A percentile compares a stretch with the other conserved stretches of the same genome.
These are phyloP conservation scores for Syngnathus floridae DNA, from an alignment of 2,113 vertebrate species.

Conservation along the genomic window DNA sequence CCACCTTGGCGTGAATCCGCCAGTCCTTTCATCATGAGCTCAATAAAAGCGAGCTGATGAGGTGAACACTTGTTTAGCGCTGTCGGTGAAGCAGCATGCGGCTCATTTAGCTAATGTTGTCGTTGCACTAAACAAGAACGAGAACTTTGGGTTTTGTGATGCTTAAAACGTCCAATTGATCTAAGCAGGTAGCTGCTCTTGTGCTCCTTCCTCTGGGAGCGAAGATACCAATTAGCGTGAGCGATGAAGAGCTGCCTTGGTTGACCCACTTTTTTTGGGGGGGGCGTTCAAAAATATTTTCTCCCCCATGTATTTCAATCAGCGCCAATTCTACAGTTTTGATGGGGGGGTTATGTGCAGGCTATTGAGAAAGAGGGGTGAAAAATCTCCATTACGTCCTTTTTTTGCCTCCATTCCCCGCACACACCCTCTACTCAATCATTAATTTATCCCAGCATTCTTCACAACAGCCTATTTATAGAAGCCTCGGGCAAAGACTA, in stretches of 20 bases:
- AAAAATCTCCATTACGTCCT: not conserved
- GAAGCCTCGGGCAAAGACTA: constrained; percentile 45
- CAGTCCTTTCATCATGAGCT: constrained; percentile 12
- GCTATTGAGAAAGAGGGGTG: not conserved
- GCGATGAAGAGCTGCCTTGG: constrained; percentile 58
- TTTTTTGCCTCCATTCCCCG: not conserved
- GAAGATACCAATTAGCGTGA: constrained; percentile 65
- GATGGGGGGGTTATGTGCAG: not conserved
- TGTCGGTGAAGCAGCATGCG: not conserved
- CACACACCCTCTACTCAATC: constrained; percentile 41
- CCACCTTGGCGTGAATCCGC: constrained; percentile 40
- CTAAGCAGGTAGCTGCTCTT: constrained; percentile 30
- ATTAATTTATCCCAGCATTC: constrained; percentile 62
- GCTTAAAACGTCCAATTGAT: constrained; percentile 35
- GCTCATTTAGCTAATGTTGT: not conserved
- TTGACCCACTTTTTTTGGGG: constrained; percentile 59
- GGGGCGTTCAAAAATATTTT: too few species aligned
- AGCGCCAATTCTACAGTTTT: too few species aligned
- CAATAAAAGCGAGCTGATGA: constrained; percentile 11
- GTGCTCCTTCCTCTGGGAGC: constrained; percentile 47
- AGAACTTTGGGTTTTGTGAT: not conserved
- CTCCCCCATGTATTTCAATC: too few species aligned
- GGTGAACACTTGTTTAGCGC: not conserved
- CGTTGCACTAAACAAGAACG: too few species aligned
- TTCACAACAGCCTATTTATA: constrained; percentile 65